phyloP scores from a whole-genome alignment of 2,888 invertebrate genomes.

The Prosopocoilus inquinatus region DNA sequence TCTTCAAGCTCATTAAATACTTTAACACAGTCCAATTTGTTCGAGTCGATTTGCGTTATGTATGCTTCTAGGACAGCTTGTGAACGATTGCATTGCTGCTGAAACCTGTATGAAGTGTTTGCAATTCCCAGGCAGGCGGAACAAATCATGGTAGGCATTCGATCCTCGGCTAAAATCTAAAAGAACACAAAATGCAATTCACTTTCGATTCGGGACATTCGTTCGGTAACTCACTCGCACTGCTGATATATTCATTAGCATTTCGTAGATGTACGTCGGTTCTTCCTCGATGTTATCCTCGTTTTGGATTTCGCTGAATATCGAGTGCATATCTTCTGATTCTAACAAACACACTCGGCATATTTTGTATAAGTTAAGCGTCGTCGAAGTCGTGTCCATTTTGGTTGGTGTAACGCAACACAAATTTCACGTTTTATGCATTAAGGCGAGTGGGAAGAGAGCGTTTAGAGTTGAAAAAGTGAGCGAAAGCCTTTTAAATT shows the following conservation, averaged over 20 bases:
- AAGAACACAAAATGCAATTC: slow-evolving; percentile 11
- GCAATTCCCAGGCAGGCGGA: slow-evolving; percentile 33
- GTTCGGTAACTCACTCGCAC: slow-evolving; percentile 28
- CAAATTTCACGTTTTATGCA: too few relatives aligned
- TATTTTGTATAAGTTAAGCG: slow-evolving; percentile 32
- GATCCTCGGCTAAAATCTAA: slow-evolving; percentile 34
- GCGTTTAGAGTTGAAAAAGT: too few relatives aligned
- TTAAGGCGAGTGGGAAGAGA: too few relatives aligned
- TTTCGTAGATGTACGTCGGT: slow-evolving; percentile 32
- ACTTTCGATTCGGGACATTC: not conserved
- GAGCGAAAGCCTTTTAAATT: too few relatives aligned
- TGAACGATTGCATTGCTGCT: slow-evolving; percentile 36
- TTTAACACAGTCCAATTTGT: slow-evolving; percentile 1
- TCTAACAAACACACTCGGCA: slow-evolving; percentile 36
- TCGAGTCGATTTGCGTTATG: slow-evolving; percentile 22
- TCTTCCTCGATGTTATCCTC: slow-evolving; percentile 29
- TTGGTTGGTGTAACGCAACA: not conserved
- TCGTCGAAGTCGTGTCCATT: slow-evolving; percentile 10
- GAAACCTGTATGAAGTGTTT: slow-evolving; percentile 33
- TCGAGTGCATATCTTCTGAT: slow-evolving; percentile 35
- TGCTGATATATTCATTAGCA: slow-evolving; percentile 33
- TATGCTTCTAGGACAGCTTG: slow-evolving; percentile 33
- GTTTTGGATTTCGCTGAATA: slow-evolving; percentile 32
- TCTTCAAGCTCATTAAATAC: not conserved
- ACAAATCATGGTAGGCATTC: slow-evolving; percentile 35